A percentile compares a stretch with the other conserved stretches of the same genome.
Conservation (phyloP, 2,113 vertebrate genomes). For the Etia nguti region DNA sequence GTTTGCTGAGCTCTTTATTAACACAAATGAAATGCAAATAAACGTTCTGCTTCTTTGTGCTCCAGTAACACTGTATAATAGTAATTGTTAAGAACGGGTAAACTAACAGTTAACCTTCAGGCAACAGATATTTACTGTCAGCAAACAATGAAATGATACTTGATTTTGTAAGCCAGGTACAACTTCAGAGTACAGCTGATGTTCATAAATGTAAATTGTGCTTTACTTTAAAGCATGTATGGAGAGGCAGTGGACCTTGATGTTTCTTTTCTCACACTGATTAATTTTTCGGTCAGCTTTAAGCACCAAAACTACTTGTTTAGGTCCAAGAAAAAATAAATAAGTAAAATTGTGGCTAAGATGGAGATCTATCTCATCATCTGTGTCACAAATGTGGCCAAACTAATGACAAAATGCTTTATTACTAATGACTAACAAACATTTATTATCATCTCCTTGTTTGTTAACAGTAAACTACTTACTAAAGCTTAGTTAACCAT, state of each 20-base stretch:
- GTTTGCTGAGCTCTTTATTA: neutral
- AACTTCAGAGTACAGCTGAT: neutral
- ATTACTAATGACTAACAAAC: neutral
- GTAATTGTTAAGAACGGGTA: neutral
- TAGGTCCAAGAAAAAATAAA: neutral
- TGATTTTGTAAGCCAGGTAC: neutral
- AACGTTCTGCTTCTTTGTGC: conserved; percentile 4
- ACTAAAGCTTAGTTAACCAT: neutral
- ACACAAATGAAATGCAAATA: conserved; percentile 9
- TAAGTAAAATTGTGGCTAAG: neutral
- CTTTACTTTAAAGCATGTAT: neutral
- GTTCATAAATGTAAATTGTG: neutral
- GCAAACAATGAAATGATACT: neutral
- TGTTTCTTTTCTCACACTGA: neutral
- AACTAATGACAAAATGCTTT: neutral
- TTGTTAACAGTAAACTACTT: neutral
- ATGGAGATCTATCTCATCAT: neutral
- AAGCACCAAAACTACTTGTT: neutral
- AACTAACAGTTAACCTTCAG: neutral
- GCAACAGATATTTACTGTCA: neutral
- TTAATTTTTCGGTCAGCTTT: neutral
- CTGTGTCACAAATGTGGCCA: neutral
- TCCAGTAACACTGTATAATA: neutral
- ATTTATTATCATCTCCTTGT: neutral
- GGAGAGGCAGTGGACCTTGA: neutral